Conservation (phyloP, 2,797 vertebrate species). For the Myripristis jacobus region DNA sequence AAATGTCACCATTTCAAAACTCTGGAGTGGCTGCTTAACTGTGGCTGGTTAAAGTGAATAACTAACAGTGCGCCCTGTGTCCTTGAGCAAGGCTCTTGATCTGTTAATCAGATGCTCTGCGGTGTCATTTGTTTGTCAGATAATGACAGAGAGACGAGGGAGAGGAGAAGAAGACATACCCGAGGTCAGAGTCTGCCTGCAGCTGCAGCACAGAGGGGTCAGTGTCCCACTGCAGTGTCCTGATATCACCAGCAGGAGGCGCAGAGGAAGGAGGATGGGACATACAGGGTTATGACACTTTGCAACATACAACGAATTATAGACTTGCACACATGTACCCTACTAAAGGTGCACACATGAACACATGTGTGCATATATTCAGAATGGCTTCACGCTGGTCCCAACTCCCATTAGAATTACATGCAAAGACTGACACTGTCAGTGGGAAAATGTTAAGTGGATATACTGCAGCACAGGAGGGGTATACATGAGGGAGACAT, state of each 20-base stretch:
- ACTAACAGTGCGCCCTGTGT: too few relatives aligned
- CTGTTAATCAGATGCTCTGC: not conserved
- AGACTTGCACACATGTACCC: conserved; percentile 2
- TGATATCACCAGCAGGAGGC: conserved; percentile 84
- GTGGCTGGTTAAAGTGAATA: too few relatives aligned
- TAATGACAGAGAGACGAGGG: conserved; percentile 26
- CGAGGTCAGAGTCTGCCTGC: conserved; percentile 97
- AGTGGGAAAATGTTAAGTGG: conserved; percentile 33
- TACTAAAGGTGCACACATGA: conserved; percentile 6
- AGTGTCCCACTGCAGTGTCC: conserved; percentile 99
- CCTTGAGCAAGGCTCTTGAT: not conserved
- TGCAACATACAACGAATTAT: conserved; percentile 20
- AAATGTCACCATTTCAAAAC: too few relatives aligned
- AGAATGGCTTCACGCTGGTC: conserved; percentile 23
- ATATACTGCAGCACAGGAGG: conserved; percentile 9
- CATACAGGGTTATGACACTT: conserved; percentile 78
- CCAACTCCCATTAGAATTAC: conserved; percentile 31
- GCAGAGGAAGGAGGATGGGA: conserved; percentile 86
- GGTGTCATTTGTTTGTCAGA: conserved; percentile 6
- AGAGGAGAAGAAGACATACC: conserved; percentile 86
- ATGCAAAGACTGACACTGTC: conserved; percentile 43
- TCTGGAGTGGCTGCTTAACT: too few relatives aligned
- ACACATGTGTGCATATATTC: conserved; percentile 23
- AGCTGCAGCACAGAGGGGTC: conserved; percentile 99
- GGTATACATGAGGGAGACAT: conserved; percentile 41